A percentile compares a stretch with the other conserved stretches of the same genome.
Evolutionary conservation across 2,113 vertebrate genomes (phyloP).

Genomic region (Rhynchopsitta pachyrhyncha): DNA sequence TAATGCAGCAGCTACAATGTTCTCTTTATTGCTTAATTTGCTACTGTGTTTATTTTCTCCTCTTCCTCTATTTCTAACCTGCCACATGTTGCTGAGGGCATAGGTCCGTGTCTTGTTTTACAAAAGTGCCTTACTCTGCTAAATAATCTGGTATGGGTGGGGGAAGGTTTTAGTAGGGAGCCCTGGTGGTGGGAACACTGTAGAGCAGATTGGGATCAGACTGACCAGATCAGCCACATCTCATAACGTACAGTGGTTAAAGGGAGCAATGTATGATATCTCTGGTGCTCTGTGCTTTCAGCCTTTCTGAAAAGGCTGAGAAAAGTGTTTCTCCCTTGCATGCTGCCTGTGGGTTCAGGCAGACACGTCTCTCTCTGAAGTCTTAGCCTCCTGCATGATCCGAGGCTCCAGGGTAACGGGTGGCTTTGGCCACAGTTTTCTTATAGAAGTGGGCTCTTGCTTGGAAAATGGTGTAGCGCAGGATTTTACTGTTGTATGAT

Average conservation of each 20-base stretch:
- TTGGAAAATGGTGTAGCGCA: background rate
- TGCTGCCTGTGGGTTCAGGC: background rate
- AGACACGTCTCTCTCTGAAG: background rate
- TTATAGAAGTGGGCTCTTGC: background rate
- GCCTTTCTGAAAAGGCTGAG: background rate
- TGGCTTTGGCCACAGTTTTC: background rate
- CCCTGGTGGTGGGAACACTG: background rate
- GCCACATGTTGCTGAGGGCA: background rate
- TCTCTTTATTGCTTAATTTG: background rate
- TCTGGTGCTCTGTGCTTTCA: background rate
- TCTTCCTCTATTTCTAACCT: background rate
- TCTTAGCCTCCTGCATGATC: background rate
- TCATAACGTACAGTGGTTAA: background rate
- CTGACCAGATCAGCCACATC: background rate
- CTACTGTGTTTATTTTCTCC: background rate
- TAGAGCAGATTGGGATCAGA: background rate
- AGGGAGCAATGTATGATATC: background rate
- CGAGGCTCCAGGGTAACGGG: background rate
- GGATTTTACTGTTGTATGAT: background rate
- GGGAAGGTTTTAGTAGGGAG: background rate
- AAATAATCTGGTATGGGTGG: background rate
- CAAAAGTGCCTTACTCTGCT: background rate
- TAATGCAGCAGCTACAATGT: background rate
- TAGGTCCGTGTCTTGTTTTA: background rate
- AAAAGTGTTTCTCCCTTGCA: background rate